Conservation (phyloP, 2,888 invertebrate species). For the Drosophila algonquin region DNA sequence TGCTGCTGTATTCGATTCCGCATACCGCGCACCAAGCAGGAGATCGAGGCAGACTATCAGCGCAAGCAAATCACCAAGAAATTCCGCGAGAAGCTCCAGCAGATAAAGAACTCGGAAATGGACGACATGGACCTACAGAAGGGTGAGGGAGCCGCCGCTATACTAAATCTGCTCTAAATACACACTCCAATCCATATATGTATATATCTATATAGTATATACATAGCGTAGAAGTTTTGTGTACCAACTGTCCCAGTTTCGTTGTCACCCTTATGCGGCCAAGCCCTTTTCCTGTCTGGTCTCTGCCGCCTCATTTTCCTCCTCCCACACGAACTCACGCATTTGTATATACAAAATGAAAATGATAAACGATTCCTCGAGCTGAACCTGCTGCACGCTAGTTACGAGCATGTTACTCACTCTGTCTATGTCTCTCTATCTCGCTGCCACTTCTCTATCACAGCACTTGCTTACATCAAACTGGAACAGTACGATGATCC, state of each 20-base stretch:
- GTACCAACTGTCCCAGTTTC: slow-evolving; percentile 61
- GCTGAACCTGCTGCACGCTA: slow-evolving; percentile 45
- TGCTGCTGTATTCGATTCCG: slow-evolving; percentile 96
- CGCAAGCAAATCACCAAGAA: slow-evolving; percentile 92
- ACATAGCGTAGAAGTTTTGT: slow-evolving; percentile 35
- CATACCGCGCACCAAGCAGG: slow-evolving; percentile 96
- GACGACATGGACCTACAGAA: slow-evolving; percentile 86
- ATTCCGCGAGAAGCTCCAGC: slow-evolving; percentile 91
- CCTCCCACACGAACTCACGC: slow-evolving; percentile 53
- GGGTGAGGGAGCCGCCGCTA: slow-evolving; percentile 69
- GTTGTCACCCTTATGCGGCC: slow-evolving; percentile 57
- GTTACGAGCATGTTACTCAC: slow-evolving; percentile 40
- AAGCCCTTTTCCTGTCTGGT: slow-evolving; percentile 64
- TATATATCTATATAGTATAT: slow-evolving; percentile 7
- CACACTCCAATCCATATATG: slow-evolving; percentile 4
- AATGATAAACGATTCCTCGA: slow-evolving; percentile 71
- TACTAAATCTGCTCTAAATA: slow-evolving; percentile 2
- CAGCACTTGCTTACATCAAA: slow-evolving; percentile 83
- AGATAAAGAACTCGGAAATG: slow-evolving; percentile 94
- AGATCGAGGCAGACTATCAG: slow-evolving; percentile 96
- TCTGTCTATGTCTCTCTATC: slow-evolving; percentile 16
- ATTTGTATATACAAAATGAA: slow-evolving; percentile 55
- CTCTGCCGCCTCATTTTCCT: slow-evolving; percentile 1
- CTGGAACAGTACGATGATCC: slow-evolving; percentile 82
- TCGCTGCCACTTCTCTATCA: slow-evolving; percentile 58